Percentiles rank a stretch among this genome's conserved stretches.
Conservation (phyloP, 1,140 invertebrate species). For the Oncopodura yosiiana region DNA sequence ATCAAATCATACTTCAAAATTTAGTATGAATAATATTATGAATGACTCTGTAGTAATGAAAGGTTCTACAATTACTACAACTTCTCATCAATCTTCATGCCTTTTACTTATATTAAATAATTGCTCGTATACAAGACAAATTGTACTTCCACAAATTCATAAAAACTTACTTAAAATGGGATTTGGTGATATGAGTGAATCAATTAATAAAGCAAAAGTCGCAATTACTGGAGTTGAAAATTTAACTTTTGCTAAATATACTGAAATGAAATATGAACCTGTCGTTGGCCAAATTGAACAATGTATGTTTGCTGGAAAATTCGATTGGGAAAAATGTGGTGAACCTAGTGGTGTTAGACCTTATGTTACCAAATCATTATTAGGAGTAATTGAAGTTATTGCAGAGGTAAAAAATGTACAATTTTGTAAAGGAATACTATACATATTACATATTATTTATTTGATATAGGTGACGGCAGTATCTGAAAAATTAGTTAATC, state of each 20-base stretch:
- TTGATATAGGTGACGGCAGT: constrained; percentile 59
- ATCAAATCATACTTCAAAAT: constrained; percentile 8
- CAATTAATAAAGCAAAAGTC: constrained; percentile 48
- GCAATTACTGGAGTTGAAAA: constrained; percentile 44
- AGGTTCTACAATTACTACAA: constrained; percentile 35
- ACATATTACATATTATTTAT: not conserved
- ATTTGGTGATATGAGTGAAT: constrained; percentile 58
- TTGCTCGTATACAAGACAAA: constrained; percentile 68
- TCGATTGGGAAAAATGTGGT: constrained; percentile 71
- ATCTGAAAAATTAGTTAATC: constrained; percentile 61
- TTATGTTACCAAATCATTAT: constrained; percentile 85
- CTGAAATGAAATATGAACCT: constrained; percentile 86
- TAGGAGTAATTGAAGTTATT: constrained; percentile 83
- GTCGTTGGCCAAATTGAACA: constrained; percentile 87
- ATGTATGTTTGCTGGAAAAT: constrained; percentile 82
- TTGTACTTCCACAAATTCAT: constrained; percentile 59
- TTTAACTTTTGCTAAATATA: constrained; percentile 47
- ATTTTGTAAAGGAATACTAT: not conserved
- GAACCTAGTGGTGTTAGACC: constrained; percentile 66
- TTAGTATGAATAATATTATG: not conserved
- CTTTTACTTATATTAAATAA: constrained; percentile 80
- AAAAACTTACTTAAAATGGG: constrained; percentile 53
- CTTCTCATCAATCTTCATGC: constrained; percentile 61
- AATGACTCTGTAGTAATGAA: not conserved
- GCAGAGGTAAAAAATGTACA: constrained; percentile 76